Conservation (phyloP, 2,113 vertebrate genomes). For the Syrmaticus mikado region DNA sequence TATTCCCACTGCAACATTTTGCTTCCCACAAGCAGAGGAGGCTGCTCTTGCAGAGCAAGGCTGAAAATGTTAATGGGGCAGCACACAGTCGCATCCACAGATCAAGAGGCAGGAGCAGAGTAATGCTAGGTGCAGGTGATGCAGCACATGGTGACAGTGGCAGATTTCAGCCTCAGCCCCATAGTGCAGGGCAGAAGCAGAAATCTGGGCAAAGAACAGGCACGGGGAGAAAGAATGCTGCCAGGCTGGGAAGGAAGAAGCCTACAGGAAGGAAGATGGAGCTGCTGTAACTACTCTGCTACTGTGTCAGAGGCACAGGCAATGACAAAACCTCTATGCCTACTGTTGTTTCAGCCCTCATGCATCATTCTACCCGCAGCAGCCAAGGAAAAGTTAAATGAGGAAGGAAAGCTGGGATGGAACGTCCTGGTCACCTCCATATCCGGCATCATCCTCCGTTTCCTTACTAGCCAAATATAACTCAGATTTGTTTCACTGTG, state of each 20-base stretch:
- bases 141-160: neutral
- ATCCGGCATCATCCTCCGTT: slow-evolving; percentile 9
- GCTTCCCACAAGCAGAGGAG: neutral
- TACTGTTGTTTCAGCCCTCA: neutral
- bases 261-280: neutral
- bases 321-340: neutral
- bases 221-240: neutral
- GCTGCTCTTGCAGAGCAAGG: neutral
- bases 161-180: neutral
- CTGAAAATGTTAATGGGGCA: neutral
- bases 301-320: neutral
- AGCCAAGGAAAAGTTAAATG: slow-evolving; percentile 55
- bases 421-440: slow-evolving; percentile 58
- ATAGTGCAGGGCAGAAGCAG: neutral
- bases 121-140: too few species aligned
- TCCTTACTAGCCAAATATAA: slow-evolving; percentile 55
- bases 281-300: neutral
- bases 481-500: slow-evolving; percentile 4
- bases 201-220: neutral
- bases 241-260: neutral
- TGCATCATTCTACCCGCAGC: neutral
- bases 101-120: neutral
- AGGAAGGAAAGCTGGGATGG: slow-evolving; percentile 66
- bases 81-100: neutral
- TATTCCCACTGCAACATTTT: neutral